These are phyloP conservation scores for Sylvilagus bachmani DNA, from an alignment of 2,113 vertebrate species.

Conservation along the genomic window DNA sequence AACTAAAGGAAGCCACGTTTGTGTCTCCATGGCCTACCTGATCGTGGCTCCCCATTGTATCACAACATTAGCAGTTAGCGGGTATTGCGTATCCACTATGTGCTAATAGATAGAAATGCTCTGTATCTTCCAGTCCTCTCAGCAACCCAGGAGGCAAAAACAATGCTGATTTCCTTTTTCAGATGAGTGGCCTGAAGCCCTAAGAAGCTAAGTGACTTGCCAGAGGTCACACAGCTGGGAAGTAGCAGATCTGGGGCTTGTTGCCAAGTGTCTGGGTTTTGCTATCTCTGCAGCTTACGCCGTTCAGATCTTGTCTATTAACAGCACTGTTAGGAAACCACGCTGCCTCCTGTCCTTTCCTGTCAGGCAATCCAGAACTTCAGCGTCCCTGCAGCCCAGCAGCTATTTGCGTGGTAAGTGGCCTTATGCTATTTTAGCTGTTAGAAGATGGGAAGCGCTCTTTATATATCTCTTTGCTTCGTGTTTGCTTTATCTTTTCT, in stretches of 20 bases:
- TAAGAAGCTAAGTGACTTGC: background rate
- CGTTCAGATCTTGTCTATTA: background rate
- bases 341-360: background rate
- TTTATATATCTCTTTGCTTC: background rate
- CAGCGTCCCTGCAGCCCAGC: background rate
- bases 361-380: background rate
- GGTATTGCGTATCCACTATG: background rate
- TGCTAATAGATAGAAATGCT: background rate
- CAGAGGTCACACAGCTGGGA: background rate
- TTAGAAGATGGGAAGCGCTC: background rate
- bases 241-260: background rate
- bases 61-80: background rate
- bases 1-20: background rate
- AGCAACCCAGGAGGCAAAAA: background rate
- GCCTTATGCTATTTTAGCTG: background rate
- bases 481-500: conserved; percentile 59
- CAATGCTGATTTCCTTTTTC: background rate
- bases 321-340: background rate
- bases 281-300: background rate
- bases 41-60: background rate
- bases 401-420: background rate
- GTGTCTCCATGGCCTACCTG: background rate
- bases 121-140: conserved; percentile 24
- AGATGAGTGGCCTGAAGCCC: conserved; percentile 36
- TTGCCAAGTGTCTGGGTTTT: background rate